Evolutionary conservation across 2,888 invertebrate species (phyloP), one percentile per base, ranked within the genome.

Genomic region (Sphaerophoria rueppellii): DNA sequence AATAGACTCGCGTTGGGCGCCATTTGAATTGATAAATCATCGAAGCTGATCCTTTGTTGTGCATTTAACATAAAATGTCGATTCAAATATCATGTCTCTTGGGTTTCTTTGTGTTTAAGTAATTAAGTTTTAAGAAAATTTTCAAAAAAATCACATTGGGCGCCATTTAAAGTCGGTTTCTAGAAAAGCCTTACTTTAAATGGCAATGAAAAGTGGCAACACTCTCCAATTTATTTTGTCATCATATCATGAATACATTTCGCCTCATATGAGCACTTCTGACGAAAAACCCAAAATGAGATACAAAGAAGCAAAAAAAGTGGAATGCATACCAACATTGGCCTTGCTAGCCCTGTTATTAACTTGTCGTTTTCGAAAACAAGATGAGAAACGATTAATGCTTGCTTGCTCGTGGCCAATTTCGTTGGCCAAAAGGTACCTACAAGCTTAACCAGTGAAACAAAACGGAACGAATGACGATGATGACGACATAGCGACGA

Each of bases 391-490:
- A 88, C 89, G 89, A 89, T 89, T 89, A 89, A 88, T 89, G 89
- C 89, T 89, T 89, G 89, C 89, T 89, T 89, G 89, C 89, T 89
- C 88, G 89, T 89, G 89, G 89, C 89, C 89, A 89, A 89, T 89
- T 89, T 88, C 69, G 70, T 46, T 70, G 2, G 73, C 73, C 67
- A 52, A 40, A 11, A 43, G 32, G 57, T 35, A 55, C 54, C 32
- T 6, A 6, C 24, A 24, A 2, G 24, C 24, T 2, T 24, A 24
- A 24, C 24, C 24, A 24, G 24, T 24, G 24, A 50, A 4, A 52
- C 63, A 40, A 55, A 55, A n/a, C 80, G 24, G 32, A n/a, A 37
- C 35, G 24, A 35, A 67, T 67, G 35, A 37, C 24, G 46, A 65
- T 50, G 63, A 16, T 14, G n/a, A 61, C 24, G 46, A 63, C 43